phyloP scores from a whole-genome alignment of 2,797 vertebrate genomes.

The Myotis myotis region DNA sequence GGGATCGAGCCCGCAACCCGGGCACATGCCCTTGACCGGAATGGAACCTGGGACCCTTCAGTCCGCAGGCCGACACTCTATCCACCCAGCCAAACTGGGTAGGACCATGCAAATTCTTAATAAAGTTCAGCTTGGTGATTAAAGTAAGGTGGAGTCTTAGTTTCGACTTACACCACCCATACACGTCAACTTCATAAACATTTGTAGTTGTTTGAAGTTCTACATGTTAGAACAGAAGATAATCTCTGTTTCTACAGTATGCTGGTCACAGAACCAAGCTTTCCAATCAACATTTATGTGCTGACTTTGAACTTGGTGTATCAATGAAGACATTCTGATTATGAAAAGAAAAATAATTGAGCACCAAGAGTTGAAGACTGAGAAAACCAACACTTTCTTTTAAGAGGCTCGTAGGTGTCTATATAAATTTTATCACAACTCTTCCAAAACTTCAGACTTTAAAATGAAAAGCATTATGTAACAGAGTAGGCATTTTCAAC shows the following conservation, averaged over 20 bases:
- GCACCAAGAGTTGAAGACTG: background rate
- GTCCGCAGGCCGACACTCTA: too few relatives aligned
- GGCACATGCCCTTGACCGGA: too few relatives aligned
- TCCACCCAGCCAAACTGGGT: too few relatives aligned
- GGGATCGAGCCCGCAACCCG: too few relatives aligned
- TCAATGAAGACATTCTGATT: background rate
- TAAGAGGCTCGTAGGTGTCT: background rate
- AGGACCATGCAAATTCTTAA: background rate
- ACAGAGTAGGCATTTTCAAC: background rate
- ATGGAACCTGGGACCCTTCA: too few relatives aligned
- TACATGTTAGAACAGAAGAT: background rate
- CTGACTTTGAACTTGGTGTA: background rate
- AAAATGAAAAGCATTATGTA: background rate
- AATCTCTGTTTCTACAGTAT: background rate
- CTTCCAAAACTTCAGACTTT: background rate
- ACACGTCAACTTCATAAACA: background rate
- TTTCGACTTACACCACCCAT: background rate
- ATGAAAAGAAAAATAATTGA: background rate
- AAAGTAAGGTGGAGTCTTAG: background rate
- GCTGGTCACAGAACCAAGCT: background rate
- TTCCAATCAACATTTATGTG: background rate
- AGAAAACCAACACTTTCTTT: background rate
- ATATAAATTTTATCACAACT: background rate
- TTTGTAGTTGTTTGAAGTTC: background rate
- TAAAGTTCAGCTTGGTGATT: background rate